These are phyloP conservation scores for Macaca fascicularis DNA, from an alignment of 2,113 vertebrate genomes.

Conservation along the genomic window DNA sequence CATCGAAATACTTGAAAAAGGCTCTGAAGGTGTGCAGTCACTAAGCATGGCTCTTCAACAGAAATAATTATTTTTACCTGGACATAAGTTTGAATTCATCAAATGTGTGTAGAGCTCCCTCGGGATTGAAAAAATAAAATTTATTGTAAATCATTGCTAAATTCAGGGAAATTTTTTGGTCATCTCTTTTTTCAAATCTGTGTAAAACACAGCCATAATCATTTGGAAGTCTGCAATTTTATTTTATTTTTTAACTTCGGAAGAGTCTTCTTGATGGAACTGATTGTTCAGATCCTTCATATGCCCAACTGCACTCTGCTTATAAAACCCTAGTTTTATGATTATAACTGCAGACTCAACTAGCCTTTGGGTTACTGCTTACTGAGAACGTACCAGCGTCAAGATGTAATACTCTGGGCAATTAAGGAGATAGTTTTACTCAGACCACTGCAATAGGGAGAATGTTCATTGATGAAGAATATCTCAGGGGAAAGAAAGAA, in stretches of 20 bases:
- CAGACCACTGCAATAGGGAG: background rate
- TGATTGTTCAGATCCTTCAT: background rate
- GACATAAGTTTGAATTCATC: background rate
- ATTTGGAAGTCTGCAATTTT: background rate
- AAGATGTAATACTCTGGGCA: background rate
- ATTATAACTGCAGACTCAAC: background rate
- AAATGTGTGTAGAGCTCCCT: background rate
- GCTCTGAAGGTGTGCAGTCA: background rate
- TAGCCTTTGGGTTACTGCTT: background rate
- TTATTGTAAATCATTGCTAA: background rate
- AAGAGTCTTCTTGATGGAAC: background rate
- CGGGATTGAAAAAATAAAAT: background rate
- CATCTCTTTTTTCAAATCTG: background rate
- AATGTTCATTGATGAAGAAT: background rate
- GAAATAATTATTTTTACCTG: background rate
- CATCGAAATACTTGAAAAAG: background rate
- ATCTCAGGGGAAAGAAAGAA: background rate
- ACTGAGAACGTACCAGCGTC: background rate
- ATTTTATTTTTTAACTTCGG: constrained; percentile 13
- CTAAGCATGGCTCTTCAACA: background rate
- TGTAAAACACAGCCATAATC: background rate
- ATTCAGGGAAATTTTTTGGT: background rate
- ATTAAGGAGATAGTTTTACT: background rate
- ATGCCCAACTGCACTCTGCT: background rate
- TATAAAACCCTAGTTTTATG: background rate